Base-by-base conservation (phyloP, 1,140 invertebrate species). In the Pemphigus obesinymphae region DNA sequence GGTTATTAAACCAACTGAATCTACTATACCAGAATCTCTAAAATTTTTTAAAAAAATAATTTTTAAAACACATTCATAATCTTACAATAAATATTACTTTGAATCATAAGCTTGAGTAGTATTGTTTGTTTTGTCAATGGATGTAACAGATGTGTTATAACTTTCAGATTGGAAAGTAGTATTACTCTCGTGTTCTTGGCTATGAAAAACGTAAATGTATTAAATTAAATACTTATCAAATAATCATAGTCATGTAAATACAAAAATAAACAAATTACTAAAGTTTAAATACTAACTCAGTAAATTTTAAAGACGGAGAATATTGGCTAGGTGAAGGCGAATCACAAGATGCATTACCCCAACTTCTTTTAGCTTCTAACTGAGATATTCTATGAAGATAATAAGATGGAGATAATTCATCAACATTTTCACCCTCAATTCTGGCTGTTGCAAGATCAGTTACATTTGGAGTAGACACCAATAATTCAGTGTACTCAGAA, bases 381-480 rank as follows among this genome's bases (percentile, higher is more conserved):
- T 82, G 82, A 26, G 82, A 82, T 75, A 82, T 50, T 48, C 73
- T 58, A n/a, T 76, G 73, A 53, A 78, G 73, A 37, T 29, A 78
- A 53, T 61, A 66, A 15, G 82, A 82, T 20, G 82, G 40, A 45
- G 75, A 73, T 82, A 81, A 40, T 31, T 83, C 66, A 66, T 68
- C 82, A 48, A 82, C 50, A 82, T 58, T 73, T 82, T 83, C 63
- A 61, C 82, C 82, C 20, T 82, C 78, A 2, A 92, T 93, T 84
- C 94, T 89, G 17, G 94, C 93, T 83, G 93, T 92, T 0, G 94
- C 94, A 75, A 95, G 87, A 86, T 96, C 94, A 31, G 93, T 90
- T 75, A 96, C 94, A 87, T 96, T 96, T 23, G 94, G 93, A 4
- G 93, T 94, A 10, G 90, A 90, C 8, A 93, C 93, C 55, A 95